A percentile compares a stretch with the other conserved stretches of the same genome.
Conservation (phyloP, 1,140 invertebrate species). For the Drosophila rhopaloa region DNA sequence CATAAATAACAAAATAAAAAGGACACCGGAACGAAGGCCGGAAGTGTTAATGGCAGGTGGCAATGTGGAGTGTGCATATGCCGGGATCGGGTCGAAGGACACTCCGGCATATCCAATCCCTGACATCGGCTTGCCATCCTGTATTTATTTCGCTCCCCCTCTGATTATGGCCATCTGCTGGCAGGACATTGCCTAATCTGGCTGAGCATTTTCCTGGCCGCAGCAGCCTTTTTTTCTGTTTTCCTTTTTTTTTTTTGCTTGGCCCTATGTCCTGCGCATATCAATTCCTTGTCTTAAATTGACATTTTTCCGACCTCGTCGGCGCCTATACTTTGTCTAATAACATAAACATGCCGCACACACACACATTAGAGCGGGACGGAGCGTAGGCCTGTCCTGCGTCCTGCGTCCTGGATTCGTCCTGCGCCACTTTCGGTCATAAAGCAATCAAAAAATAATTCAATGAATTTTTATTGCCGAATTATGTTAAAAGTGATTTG, state of each 20-base stretch:
- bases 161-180: conserved; percentile 22
- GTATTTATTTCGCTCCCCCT: conserved; percentile 3
- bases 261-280: conserved; percentile 59
- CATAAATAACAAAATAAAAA: conserved; percentile 63
- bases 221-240: conserved; percentile 27
- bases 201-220: background rate
- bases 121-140: background rate
- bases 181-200: conserved; percentile 46
- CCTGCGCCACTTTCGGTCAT: conserved; percentile 27
- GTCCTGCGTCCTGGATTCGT: conserved; percentile 5
- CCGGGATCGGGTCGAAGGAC: conserved; percentile 1
- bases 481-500: conserved; percentile 80
- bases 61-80: conserved; percentile 16
- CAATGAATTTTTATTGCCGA: conserved; percentile 79
- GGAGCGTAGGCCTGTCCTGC: too few relatives aligned
- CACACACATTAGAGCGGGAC: conserved; percentile 19
- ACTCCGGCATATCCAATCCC: background rate
- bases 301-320: conserved; percentile 44
- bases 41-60: conserved; percentile 43
- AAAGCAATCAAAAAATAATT: conserved; percentile 79
- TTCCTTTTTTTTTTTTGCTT: background rate
- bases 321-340: conserved; percentile 47
- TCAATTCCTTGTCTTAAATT: conserved; percentile 60
- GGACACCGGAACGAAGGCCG: conserved; percentile 18
- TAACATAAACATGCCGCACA: conserved; percentile 61